These are phyloP conservation scores for Drosophila engyochracea DNA, from an alignment of 2,888 invertebrate species.

Conservation along the genomic window DNA sequence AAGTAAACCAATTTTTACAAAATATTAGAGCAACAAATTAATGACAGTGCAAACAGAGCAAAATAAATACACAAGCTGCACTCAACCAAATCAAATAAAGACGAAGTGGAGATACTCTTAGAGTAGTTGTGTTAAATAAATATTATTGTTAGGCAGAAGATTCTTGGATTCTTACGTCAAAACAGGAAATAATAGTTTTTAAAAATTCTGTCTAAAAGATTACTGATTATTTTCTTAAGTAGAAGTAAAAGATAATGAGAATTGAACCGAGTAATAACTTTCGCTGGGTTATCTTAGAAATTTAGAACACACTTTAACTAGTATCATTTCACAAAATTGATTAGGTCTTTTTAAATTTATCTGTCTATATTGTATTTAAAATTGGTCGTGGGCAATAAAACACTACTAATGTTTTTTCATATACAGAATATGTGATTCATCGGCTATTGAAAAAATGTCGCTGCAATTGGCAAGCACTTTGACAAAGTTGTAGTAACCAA, in stretches of 20 bases:
- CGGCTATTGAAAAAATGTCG: too few relatives aligned
- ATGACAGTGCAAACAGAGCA: slow-evolving; percentile 66
- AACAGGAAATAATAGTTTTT: not conserved
- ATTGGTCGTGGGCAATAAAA: not conserved
- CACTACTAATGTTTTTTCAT: not conserved
- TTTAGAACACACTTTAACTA: not conserved
- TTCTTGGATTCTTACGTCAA: too few relatives aligned
- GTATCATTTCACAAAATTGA: not conserved
- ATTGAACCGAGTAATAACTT: not conserved
- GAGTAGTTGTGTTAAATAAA: not conserved
- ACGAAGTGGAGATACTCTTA: not conserved
- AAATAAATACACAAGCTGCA: slow-evolving; percentile 20
- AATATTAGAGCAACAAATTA: slow-evolving; percentile 80
- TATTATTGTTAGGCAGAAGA: not conserved
- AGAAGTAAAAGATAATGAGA: not conserved
- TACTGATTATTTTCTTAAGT: not conserved
- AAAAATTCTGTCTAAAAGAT: not conserved
- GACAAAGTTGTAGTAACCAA: not conserved
- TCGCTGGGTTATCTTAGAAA: not conserved
- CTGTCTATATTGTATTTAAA: not conserved
- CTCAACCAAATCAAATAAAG: slow-evolving; percentile 12
- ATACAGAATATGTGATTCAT: not conserved
- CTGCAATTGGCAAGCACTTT: not conserved
- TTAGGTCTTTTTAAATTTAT: not conserved
- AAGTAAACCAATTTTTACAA: slow-evolving; percentile 77